A percentile compares a stretch with the other conserved stretches of the same genome.
Evolutionary conservation across 2,888 invertebrate species (phyloP).

Genomic region (Cephus runcator): DNA sequence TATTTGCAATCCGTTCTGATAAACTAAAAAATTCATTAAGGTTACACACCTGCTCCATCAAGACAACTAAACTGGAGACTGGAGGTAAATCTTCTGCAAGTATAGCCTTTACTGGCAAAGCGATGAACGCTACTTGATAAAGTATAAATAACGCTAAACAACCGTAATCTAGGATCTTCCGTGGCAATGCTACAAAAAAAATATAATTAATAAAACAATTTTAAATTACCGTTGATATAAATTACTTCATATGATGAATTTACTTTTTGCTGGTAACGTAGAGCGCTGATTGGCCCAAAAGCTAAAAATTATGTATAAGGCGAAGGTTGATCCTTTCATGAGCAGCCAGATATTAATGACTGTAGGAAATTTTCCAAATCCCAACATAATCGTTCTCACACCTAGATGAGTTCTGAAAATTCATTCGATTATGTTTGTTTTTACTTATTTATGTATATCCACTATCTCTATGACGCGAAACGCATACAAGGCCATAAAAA

Average conservation of each 20-base stretch:
- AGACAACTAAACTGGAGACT: conserved; percentile 69
- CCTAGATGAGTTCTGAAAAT: conserved; percentile 69
- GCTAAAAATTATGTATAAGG: conserved; percentile 64
- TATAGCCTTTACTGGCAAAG: conserved; percentile 63
- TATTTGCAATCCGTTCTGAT: conserved; percentile 41
- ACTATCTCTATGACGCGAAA: not conserved
- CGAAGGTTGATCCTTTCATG: conserved; percentile 66
- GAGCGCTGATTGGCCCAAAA: conserved; percentile 66
- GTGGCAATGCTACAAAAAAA: conserved; percentile 52
- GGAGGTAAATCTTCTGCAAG: conserved; percentile 67
- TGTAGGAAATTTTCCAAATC: conserved; percentile 72
- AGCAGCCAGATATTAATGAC: conserved; percentile 70
- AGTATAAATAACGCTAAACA: conserved; percentile 55
- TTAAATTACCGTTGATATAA: not conserved
- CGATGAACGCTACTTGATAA: conserved; percentile 62
- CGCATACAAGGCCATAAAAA: not conserved
- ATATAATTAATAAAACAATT: conserved; percentile 7
- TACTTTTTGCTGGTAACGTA: conserved; percentile 58
- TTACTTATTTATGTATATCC: not conserved
- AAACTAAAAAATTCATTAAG: conserved; percentile 34
- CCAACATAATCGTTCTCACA: conserved; percentile 69
- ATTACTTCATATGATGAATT: conserved; percentile 14
- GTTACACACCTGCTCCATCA: conserved; percentile 70
- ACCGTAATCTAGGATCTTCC: conserved; percentile 63
- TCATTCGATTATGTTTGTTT: not conserved